Evolutionary conservation across 1,140 invertebrate species (phyloP).

Genomic region (Callitettix versicolor): DNA sequence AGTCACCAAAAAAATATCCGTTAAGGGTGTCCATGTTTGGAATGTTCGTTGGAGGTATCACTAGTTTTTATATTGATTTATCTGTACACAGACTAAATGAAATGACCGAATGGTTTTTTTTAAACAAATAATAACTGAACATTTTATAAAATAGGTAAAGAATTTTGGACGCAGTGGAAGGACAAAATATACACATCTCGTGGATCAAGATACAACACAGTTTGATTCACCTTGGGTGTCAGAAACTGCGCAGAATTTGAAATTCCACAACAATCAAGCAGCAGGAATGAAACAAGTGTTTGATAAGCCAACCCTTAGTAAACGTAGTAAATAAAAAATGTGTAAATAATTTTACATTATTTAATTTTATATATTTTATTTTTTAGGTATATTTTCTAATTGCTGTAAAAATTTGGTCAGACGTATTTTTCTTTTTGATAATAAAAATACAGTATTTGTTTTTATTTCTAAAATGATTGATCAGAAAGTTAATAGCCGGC

Average conservation of each 20-base stretch:
- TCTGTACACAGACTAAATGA: too few relatives aligned
- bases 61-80: too few relatives aligned
- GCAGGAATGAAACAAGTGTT: slow-evolving; percentile 95
- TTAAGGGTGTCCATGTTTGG: too few relatives aligned
- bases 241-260: slow-evolving; percentile 79
- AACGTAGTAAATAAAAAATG: slow-evolving; percentile 30
- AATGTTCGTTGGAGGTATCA: too few relatives aligned
- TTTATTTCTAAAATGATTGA: too few relatives aligned
- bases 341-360: not conserved
- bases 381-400: not conserved
- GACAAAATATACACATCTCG: slow-evolving; percentile 98
- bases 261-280: slow-evolving; percentile 80
- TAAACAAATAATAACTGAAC: too few relatives aligned
- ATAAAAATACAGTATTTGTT: too few relatives aligned
- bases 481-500: too few relatives aligned
- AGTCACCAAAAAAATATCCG: too few relatives aligned
- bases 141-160: slow-evolving; percentile 63
- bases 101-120: too few relatives aligned
- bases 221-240: slow-evolving; percentile 95
- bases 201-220: slow-evolving; percentile 97
- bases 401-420: too few relatives aligned
- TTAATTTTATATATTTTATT: not conserved
- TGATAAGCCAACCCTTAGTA: slow-evolving; percentile 69
- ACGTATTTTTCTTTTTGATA: too few relatives aligned
- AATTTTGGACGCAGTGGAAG: slow-evolving; percentile 97